phyloP scores from a whole-genome alignment of 2,888 invertebrate genomes.

The Hipparchia sbordonii region DNA sequence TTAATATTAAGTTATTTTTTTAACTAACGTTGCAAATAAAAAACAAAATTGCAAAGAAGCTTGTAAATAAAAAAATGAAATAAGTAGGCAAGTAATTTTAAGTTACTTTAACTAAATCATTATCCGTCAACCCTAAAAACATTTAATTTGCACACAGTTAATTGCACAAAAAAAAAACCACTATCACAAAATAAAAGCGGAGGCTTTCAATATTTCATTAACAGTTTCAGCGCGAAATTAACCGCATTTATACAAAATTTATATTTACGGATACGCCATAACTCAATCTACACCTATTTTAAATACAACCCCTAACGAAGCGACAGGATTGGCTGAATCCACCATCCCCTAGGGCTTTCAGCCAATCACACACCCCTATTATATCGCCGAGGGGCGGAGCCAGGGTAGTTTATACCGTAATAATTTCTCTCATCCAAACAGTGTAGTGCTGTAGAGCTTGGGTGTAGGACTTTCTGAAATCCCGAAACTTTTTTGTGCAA shows the following conservation, averaged over 20 bases:
- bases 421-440: conserved; percentile 69
- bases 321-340: conserved; percentile 64
- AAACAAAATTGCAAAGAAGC: too few relatives aligned
- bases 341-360: conserved; percentile 66
- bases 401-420: conserved; percentile 68
- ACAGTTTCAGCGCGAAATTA: conserved; percentile 59
- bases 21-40: too few relatives aligned
- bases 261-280: conserved; percentile 73
- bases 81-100: neutral
- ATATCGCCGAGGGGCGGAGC: conserved; percentile 71
- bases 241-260: conserved; percentile 70
- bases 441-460: conserved; percentile 59
- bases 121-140: conserved; percentile 22
- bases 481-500: conserved; percentile 36
- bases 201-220: conserved; percentile 62
- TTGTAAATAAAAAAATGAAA: too few relatives aligned
- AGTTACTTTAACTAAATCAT: neutral
- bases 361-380: conserved; percentile 64
- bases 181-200: conserved; percentile 33
- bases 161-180: conserved; percentile 24
- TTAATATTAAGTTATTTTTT: too few relatives aligned
- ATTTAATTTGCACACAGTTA: conserved; percentile 17
- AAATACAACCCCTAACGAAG: conserved; percentile 61
- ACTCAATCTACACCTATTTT: conserved; percentile 79
- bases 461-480: conserved; percentile 44